Conservation (phyloP, 2,797 vertebrate species). For the Parauchenoglanis ngamensis region DNA sequence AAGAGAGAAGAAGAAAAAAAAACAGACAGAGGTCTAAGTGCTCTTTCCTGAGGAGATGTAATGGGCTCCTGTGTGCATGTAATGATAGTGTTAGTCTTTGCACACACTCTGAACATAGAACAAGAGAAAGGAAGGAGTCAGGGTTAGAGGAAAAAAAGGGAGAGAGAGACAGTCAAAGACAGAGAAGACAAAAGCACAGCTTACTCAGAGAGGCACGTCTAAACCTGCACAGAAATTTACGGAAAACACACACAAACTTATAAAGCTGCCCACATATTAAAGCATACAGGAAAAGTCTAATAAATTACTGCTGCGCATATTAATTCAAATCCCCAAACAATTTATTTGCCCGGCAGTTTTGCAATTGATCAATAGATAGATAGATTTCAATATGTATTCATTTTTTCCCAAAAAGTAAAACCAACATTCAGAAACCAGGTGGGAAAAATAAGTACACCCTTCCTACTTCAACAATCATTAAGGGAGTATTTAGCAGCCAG, state of each 20-base stretch:
- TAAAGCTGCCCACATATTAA: neutral
- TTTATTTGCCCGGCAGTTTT: neutral
- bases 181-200: constrained; percentile 43
- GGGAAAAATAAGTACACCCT: neutral
- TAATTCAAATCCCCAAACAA: neutral
- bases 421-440: neutral
- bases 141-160: constrained; percentile 1
- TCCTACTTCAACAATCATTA: neutral
- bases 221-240: constrained; percentile 17
- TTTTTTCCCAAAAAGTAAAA: neutral
- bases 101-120: constrained; percentile 40
- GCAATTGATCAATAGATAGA: no score
- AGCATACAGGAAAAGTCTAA: neutral
- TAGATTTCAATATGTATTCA: neutral
- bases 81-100: constrained; percentile 52
- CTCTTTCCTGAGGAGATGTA: constrained; percentile 58
- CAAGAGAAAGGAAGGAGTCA: constrained; percentile 24
- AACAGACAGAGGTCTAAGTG: constrained; percentile 48
- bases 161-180: constrained; percentile 8
- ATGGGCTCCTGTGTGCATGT: constrained; percentile 57
- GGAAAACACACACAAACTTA: neutral
- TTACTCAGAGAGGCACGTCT: constrained; percentile 34
- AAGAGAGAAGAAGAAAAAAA: neutral
- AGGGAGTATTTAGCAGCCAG: neutral
- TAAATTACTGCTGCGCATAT: neutral